These are phyloP conservation scores for Myiozetetes cayanensis DNA, from an alignment of 2,113 vertebrate species.

Conservation along the genomic window DNA sequence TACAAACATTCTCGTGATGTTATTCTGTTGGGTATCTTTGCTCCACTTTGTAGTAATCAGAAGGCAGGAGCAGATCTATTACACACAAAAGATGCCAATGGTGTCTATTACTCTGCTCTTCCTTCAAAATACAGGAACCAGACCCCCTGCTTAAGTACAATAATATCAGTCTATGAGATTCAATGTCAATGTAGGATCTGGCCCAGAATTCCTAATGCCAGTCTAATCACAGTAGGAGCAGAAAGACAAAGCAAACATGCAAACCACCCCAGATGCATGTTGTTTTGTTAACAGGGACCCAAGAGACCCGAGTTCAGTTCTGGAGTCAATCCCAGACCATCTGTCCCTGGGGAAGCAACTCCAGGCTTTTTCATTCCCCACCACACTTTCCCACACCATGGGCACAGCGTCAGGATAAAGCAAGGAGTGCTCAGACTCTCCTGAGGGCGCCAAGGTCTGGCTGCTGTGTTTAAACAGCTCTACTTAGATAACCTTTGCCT, in stretches of 20 bases:
- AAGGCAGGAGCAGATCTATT: neutral
- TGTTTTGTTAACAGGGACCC: conserved; percentile 25
- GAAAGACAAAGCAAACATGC: conserved; percentile 4
- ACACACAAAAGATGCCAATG: neutral
- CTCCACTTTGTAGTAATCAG: neutral
- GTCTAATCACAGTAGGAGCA: neutral
- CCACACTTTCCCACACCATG: conserved; percentile 19
- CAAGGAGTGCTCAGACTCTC: neutral
- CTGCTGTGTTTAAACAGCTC: neutral
- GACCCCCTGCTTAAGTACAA: neutral
- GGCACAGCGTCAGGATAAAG: neutral
- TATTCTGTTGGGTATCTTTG: neutral
- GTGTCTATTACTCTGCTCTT: neutral
- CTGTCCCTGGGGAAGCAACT: neutral
- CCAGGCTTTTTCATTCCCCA: neutral
- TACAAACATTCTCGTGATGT: neutral
- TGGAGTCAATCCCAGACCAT: neutral
- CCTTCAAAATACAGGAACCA: neutral
- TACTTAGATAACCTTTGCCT: neutral
- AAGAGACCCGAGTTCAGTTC: conserved; percentile 5
- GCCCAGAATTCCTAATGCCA: neutral
- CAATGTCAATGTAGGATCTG: neutral
- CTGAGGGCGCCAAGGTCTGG: neutral
- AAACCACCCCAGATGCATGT: neutral
- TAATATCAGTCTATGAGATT: neutral